These are phyloP conservation scores for Anarrhichthys ocellatus DNA, from an alignment of 2,113 vertebrate species.

Conservation along the genomic window DNA sequence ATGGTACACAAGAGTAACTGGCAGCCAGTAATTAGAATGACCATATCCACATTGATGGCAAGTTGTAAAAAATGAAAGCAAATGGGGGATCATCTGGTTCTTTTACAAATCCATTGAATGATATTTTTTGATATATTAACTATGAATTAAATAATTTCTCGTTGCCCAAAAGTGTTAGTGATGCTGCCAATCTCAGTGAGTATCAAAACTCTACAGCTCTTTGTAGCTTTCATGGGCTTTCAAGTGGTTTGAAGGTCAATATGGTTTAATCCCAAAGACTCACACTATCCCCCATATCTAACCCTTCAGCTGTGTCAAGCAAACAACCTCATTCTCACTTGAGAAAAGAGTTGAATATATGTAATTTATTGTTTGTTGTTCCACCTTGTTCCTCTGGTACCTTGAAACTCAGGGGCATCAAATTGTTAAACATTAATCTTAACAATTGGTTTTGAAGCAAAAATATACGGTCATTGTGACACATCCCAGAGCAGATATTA, in stretches of 20 bases:
- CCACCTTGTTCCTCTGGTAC: background rate
- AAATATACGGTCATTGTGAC: background rate
- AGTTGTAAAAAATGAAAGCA: background rate
- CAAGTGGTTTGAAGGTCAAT: background rate
- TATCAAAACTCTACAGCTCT: background rate
- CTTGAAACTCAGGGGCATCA: background rate
- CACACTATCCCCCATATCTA: background rate
- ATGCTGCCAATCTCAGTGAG: background rate
- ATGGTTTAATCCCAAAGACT: background rate
- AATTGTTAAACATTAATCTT: slow-evolving; percentile 17
- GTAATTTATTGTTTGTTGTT: background rate
- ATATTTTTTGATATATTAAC: background rate
- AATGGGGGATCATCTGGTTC: background rate
- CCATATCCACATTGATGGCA: background rate
- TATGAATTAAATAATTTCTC: background rate
- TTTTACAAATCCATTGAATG: background rate
- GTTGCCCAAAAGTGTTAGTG: background rate
- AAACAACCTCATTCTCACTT: background rate
- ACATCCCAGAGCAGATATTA: slow-evolving; percentile 18
- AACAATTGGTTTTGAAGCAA: slow-evolving; percentile 8
- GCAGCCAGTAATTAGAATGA: background rate
- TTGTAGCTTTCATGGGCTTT: background rate
- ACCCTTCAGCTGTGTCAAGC: background rate
- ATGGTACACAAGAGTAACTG: background rate
- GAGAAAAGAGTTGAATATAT: background rate